Base-by-base conservation (phyloP, 1,140 invertebrate genomes). In the Cheumatopsyche charites region DNA sequence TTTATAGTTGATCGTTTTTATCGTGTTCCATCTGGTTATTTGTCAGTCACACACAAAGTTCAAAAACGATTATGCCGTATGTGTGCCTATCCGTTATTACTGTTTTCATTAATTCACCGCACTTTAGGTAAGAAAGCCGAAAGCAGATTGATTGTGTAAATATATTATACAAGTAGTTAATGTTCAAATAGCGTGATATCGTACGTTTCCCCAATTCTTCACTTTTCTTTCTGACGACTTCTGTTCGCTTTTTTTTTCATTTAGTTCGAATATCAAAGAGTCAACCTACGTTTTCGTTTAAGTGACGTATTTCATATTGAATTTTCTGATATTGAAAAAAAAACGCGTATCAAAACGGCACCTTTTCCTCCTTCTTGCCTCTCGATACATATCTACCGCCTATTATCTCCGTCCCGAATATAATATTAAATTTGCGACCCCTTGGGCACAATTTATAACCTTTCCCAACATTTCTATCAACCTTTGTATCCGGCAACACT, bases 381-480 rank as follows among this genome's bases (percentile, higher is more conserved):
- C 49, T 25, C 23, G 55, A 58, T 58, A 58, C 23, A 25, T 58
- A 58, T 58, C 55, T 58, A 58, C 55, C 29, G 23, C 55, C 25
- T 58, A 58, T 58, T 58, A 58, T 58, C 19, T 58, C 55, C 41
- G 42, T 41, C 62, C 62, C 62, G 41, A 63, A 43, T 43, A 43
- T 63, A 63, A 63, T 63, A 63, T 63, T 63, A 63, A 63, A 63
- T 63, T 63, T 63, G 62, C 15, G 62, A 63, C 62, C 62, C 41
- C 62, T n/a, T 29, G 62, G 62, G 62, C n/a, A 63, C 62, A 43
- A 63, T 63, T 63, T 63, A 63, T 63, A 63, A 63, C 62, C 62
- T 63, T 63, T 63, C 62, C 62, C 62, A 63, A 63, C 62, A 63
- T 43, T 63, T 63, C 62, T 63, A 63, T 63, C 62, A 63, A 63